phyloP scores from a whole-genome alignment of 2,113 vertebrate species.

The Lagopus leucura region DNA sequence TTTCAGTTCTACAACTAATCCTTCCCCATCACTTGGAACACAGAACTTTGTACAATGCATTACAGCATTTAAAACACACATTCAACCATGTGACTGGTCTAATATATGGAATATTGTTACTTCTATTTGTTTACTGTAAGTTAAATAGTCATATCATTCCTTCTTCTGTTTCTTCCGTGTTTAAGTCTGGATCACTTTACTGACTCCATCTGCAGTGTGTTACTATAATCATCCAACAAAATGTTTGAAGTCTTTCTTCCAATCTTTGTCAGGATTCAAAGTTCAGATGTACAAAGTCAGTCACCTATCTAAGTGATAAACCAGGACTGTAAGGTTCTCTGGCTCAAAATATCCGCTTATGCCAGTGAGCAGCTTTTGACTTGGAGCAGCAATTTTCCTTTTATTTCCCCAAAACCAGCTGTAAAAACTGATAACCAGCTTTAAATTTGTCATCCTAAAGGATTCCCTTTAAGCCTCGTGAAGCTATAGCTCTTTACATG shows the following conservation, averaged over 20 bases:
- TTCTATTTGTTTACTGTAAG: background rate
- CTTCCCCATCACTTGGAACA: background rate
- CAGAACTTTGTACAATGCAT: background rate
- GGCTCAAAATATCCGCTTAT: constrained; percentile 29
- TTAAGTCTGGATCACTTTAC: background rate
- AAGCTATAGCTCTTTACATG: background rate
- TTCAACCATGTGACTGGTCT: background rate
- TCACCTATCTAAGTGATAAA: constrained; percentile 5
- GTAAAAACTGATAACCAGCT: constrained; percentile 59
- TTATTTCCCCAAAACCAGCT: constrained; percentile 52
- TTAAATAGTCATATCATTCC: background rate
- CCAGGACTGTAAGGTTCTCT: background rate
- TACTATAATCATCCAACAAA: background rate
- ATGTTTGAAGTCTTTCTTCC: background rate
- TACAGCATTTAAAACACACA: background rate
- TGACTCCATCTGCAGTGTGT: background rate
- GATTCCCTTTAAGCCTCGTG: constrained; percentile 27
- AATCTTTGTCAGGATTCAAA: constrained; percentile 32
- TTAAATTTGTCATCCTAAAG: constrained; percentile 57
- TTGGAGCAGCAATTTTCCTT: constrained; percentile 49
- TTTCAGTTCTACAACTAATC: background rate
- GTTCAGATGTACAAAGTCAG: constrained; percentile 43
- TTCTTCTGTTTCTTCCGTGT: background rate
- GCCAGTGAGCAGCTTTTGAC: constrained; percentile 36
- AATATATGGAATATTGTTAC: background rate